Evolutionary conservation across 2,888 invertebrate species (phyloP).

Genomic region (Spodoptera exigua): DNA sequence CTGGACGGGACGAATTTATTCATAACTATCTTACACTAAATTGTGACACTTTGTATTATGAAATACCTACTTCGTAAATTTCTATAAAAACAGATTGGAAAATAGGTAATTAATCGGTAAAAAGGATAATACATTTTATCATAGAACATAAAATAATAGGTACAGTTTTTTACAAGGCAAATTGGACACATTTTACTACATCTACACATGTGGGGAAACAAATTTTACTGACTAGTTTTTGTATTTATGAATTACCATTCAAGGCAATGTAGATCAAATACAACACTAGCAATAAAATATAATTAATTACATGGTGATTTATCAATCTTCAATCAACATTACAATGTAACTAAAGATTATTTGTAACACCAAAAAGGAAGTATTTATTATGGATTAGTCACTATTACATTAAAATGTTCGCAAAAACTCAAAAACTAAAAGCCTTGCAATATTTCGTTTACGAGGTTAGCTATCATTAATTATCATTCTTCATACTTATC

Average conservation of each 20-base stretch:
- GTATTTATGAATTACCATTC: slow-evolving; percentile 48
- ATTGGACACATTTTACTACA: no score
- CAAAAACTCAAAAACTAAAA: neutral
- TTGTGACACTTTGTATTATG: slow-evolving; percentile 35
- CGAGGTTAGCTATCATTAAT: slow-evolving; percentile 15
- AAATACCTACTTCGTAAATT: neutral
- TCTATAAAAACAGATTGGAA: no score
- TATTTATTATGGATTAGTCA: slow-evolving; percentile 1
- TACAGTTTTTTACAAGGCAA: no score
- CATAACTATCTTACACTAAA: slow-evolving; percentile 10
- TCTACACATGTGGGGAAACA: no score
- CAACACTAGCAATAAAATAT: slow-evolving; percentile 39
- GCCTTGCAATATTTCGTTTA: slow-evolving; percentile 29
- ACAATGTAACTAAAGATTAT: slow-evolving; percentile 17
- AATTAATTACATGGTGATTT: slow-evolving; percentile 17
- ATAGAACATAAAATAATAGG: no score
- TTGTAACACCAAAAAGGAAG: slow-evolving; percentile 10
- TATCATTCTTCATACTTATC: slow-evolving; percentile 7
- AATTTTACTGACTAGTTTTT: slow-evolving; percentile 33
- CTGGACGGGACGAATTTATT: slow-evolving; percentile 32
- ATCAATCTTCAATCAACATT: slow-evolving; percentile 10
- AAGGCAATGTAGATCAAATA: slow-evolving; percentile 48
- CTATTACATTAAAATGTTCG: slow-evolving; percentile 5
- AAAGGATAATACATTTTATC: no score
- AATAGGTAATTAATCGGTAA: no score